phyloP scores from a whole-genome alignment of 37 sponge, comb jelly and placozoan species.

The Mnemiopsis leidyi region DNA sequence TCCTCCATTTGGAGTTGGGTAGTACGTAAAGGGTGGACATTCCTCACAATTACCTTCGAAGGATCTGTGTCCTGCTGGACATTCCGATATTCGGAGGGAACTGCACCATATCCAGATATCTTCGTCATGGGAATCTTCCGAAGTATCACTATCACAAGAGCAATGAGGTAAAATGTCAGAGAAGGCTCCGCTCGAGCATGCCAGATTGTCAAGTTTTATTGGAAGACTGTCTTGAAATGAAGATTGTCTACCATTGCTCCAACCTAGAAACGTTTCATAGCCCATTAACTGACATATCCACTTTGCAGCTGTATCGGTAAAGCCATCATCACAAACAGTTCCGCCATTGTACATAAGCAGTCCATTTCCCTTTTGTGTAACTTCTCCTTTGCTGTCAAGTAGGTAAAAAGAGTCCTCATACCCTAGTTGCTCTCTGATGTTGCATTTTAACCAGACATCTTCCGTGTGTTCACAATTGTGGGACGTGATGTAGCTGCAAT shows the following conservation, averaged over 20 bases:
- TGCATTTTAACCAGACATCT: not conserved
- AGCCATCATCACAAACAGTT: not conserved
- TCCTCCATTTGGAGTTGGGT: not conserved
- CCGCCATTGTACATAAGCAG: not conserved
- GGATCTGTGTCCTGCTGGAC: not conserved
- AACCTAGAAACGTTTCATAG: not conserved
- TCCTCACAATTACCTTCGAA: no score
- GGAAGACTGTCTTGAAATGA: not conserved
- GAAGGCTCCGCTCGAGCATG: not conserved
- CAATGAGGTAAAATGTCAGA: not conserved
- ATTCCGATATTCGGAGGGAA: not conserved
- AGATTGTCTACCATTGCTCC: not conserved
- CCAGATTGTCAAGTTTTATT: not conserved
- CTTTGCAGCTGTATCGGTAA: not conserved
- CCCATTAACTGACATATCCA: not conserved
- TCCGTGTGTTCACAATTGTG: not conserved
- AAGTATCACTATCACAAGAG: not conserved
- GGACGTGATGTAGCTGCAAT: not conserved
- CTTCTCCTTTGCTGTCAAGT: not conserved
- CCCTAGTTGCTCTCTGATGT: not conserved
- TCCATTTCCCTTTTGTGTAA: not conserved
- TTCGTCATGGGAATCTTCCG: not conserved
- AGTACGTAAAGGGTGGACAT: not conserved
- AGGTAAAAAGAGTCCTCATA: not conserved
- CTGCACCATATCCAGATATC: not conserved